Evolutionary conservation across 2,113 vertebrate genomes (phyloP).

Genomic region (Menidia beryllina): DNA sequence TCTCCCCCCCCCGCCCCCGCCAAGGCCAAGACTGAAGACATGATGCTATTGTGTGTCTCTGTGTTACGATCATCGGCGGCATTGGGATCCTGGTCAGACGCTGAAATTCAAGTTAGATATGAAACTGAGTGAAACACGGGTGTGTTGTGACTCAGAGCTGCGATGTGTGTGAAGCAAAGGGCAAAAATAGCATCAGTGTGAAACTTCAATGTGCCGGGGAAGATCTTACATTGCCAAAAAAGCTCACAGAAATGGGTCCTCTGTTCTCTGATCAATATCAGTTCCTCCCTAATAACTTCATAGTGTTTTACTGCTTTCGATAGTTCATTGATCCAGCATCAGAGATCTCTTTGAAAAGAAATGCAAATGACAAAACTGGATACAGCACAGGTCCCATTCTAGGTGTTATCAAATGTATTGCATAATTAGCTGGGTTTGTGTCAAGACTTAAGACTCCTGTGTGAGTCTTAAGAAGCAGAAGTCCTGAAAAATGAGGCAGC

Average conservation of each 20-base stretch:
- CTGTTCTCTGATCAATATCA: not conserved
- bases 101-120: not conserved
- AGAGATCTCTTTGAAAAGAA: too few species aligned
- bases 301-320: too few species aligned
- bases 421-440: not conserved
- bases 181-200: too few species aligned
- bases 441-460: not conserved
- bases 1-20: conserved; percentile 53
- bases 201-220: too few species aligned
- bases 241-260: too few species aligned
- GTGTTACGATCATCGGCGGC: conserved; percentile 18
- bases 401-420: too few species aligned
- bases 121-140: not conserved
- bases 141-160: not conserved
- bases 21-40: conserved; percentile 61
- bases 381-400: too few species aligned
- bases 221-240: too few species aligned
- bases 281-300: not conserved
- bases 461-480: not conserved
- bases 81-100: not conserved
- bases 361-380: too few species aligned
- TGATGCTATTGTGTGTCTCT: conserved; percentile 29
- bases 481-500: too few species aligned
- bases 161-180: too few species aligned
- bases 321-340: too few species aligned